phyloP scores from a whole-genome alignment of 2,113 vertebrate genomes.

The Ellobius talpinus region DNA sequence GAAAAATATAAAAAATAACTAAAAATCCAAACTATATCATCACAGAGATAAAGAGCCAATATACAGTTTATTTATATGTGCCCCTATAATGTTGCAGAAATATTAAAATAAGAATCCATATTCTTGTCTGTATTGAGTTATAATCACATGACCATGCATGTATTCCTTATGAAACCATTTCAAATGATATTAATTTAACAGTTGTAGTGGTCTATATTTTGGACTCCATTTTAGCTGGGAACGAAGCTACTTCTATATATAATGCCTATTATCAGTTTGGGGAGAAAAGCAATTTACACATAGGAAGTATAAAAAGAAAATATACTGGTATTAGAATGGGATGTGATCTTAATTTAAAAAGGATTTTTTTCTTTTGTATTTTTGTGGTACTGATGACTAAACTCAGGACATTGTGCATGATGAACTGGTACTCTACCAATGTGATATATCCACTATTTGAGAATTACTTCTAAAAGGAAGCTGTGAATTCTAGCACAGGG shows the following conservation, averaged over 20 bases:
- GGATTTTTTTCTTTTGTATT: neutral
- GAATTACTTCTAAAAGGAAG: neutral
- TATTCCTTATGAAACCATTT: slow-evolving; percentile 22
- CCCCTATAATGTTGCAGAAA: neutral
- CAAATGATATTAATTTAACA: neutral
- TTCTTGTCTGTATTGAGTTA: neutral
- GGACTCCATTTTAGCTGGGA: neutral
- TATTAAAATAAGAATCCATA: neutral
- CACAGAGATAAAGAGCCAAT: neutral
- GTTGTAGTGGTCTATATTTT: neutral
- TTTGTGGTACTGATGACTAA: neutral
- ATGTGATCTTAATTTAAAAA: neutral
- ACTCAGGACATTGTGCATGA: neutral
- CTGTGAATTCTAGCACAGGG: neutral
- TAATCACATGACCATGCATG: neutral
- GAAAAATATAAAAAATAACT: slow-evolving; percentile 3
- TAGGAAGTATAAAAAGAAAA: neutral
- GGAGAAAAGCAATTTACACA: neutral
- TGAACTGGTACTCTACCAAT: neutral
- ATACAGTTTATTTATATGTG: neutral
- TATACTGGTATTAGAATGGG: neutral
- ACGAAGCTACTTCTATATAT: neutral
- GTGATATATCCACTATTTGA: neutral
- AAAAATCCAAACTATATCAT: neutral
- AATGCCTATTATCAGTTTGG: neutral